Base-by-base conservation (phyloP, 2,113 vertebrate genomes). In the Tachysurus vachellii region DNA sequence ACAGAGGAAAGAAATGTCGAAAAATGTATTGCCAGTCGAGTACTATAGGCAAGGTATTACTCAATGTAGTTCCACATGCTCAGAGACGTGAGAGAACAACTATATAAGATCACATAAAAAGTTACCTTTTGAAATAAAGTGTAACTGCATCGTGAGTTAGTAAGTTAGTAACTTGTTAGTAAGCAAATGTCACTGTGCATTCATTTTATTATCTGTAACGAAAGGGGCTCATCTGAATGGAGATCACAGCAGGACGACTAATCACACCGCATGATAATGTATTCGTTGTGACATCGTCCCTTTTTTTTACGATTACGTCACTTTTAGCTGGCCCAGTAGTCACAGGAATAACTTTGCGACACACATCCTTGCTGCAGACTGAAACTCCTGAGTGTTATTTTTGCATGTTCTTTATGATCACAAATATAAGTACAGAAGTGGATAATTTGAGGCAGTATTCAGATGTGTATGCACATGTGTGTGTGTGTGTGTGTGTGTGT, bases 381-480 rank as follows among this genome's bases (percentile, higher is more conserved):
- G 26, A 47, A 75, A 23, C 71, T 21, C 19, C 23, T 75, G 8
- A 0, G 0, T 16, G 13, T n/a, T 50, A n/a, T 53, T 79, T 56
- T n/a, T 50, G 21, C 16, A 2, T 3, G 3, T 28, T 54, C 16
- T 28, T 28, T 19, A 21, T 79, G 53, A 28, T 54, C 23, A 28
- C 5, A 14, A 31, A 56, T 56, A 17, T 54, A n/a, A 6, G 28
- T 70, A 28, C 62, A n/a, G 70, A 61, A 28, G 66, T 36, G n/a
- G 19, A 68, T 36, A 14, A n/a, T 80, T 28, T 13, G 4, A 44
- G 80, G 79, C 50, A 7, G 42, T 77, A 17, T 75, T 86, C 28
- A 66, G 66, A 82, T 83, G 71, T 89, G 26, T 81, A 28, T 50
- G 54, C 16, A 80, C 80, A 56, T 17, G 47, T 53, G 75, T 12